Conservation (phyloP, 1,140 invertebrate species). For the Dufourea novaeangliae region DNA sequence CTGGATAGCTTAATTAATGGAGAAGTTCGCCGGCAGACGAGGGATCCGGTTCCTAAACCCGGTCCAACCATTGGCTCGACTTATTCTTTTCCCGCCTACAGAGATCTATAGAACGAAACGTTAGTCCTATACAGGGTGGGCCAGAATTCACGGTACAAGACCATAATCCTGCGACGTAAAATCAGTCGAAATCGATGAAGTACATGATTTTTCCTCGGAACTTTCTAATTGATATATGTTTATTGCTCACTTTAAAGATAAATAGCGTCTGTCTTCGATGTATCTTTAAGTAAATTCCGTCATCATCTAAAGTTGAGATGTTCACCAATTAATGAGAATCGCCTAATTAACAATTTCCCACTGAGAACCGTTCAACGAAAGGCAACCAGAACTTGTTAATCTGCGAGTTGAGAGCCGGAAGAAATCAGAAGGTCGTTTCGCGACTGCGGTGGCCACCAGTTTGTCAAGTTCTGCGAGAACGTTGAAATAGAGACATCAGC, state of each 20-base stretch:
- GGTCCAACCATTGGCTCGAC: not conserved
- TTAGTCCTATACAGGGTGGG: not conserved
- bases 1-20: constrained; percentile 4
- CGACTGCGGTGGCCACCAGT: constrained; percentile 21
- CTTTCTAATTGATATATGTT: too few relatives aligned
- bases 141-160: not conserved
- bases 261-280: too few relatives aligned
- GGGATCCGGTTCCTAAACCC: not conserved
- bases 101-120: not conserved
- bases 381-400: too few relatives aligned
- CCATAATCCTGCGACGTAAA: fast-evolving
- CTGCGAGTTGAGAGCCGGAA: not conserved
- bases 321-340: too few relatives aligned
- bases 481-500: constrained; percentile 34
- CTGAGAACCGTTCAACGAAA: too few relatives aligned
- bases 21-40: not conserved
- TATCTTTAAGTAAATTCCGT: too few relatives aligned
- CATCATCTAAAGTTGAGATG: too few relatives aligned
- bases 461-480: constrained; percentile 25
- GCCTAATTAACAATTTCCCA: too few relatives aligned
- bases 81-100: constrained; percentile 3
- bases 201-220: too few relatives aligned
- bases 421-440: constrained; percentile 24
- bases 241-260: too few relatives aligned
- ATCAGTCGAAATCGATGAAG: not conserved